phyloP scores from a whole-genome alignment of 2,888 invertebrate species.

The Nebria brevicollis region DNA sequence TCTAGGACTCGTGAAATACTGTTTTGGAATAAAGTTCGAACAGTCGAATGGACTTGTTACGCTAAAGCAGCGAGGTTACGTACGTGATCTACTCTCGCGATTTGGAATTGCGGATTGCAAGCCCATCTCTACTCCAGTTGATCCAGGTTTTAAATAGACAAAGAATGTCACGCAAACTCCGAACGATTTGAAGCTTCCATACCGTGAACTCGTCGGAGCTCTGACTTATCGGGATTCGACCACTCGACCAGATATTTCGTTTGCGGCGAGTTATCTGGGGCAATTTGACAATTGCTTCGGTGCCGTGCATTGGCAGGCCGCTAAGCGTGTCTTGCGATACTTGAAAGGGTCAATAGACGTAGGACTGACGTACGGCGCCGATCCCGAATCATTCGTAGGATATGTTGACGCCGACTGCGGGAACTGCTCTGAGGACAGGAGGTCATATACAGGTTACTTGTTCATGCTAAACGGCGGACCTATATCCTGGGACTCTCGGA shows the following conservation, averaged over 20 bases:
- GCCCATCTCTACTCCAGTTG: too few relatives aligned
- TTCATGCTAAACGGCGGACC: neutral
- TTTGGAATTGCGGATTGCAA: neutral
- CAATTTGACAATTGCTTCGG: too few relatives aligned
- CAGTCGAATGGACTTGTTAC: neutral
- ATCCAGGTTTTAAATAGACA: too few relatives aligned
- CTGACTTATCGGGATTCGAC: too few relatives aligned
- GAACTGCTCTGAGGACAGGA: neutral
- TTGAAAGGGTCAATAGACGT: neutral
- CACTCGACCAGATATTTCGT: too few relatives aligned
- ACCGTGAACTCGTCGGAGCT: too few relatives aligned
- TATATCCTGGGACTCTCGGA: neutral
- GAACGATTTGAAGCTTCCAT: too few relatives aligned
- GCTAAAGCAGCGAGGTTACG: neutral
- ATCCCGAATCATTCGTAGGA: neutral
- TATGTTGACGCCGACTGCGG: neutral
- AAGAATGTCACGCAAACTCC: too few relatives aligned
- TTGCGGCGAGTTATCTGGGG: too few relatives aligned
- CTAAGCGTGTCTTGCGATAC: neutral
- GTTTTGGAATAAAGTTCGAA: slow-evolving; percentile 13
- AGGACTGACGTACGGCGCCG: neutral
- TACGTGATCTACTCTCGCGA: neutral
- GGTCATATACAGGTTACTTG: neutral
- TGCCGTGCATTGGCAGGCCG: neutral
- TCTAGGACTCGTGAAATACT: neutral